Base-by-base conservation (phyloP, 2,113 vertebrate species). In the Brevimyrus niger region DNA sequence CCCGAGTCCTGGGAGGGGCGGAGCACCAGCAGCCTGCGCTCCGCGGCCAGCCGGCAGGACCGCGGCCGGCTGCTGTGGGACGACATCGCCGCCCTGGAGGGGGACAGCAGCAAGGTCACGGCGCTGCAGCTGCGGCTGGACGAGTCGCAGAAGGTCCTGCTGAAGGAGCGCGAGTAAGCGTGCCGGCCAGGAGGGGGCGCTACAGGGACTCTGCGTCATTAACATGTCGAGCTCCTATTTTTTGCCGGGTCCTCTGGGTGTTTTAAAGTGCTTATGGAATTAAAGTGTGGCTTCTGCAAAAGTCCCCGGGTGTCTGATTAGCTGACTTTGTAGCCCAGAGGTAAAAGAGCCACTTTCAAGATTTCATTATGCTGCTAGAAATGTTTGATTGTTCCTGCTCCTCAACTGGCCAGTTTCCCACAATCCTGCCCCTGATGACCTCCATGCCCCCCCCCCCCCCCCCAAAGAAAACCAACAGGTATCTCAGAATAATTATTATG, bases 51-150 rank as follows among this genome's bases (percentile, higher is more conserved):
- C 89, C 97, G 98, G 11, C 97, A 97, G 94, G 98, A 99, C 2
- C 96, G 97, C 8, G 97, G 93, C 93, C 94, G 96, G 2, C 95
- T 97, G 90, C 95, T 98, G 89, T 99, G 98, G 98, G 98, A 98
- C 1, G 97, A 98, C 1, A 80, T 96, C 46, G 92, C 94, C 1
- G 1, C 93, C 3, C 17, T 93, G 0, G 97, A 99, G 89, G 98
- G 99, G 42, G 98, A 99, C 15, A 91, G 95, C 86, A 95, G 97
- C 91, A 99, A 97, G 94, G 91, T 98, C 91, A 98, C 96, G 0
- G 98, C 96, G 35, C 95, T 99, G 42, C 97, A 98, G 92, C 96
- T 99, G n/a, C 96, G 98, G 73, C 95, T 99, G 88, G 98, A 99
- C 0, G 98, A 99, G 88, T 97, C 97, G 85, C 98, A 99, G 92